A percentile compares a stretch with the other conserved stretches of the same genome.
Conservation (phyloP, 2,113 vertebrate species). For the Vimba vimba region DNA sequence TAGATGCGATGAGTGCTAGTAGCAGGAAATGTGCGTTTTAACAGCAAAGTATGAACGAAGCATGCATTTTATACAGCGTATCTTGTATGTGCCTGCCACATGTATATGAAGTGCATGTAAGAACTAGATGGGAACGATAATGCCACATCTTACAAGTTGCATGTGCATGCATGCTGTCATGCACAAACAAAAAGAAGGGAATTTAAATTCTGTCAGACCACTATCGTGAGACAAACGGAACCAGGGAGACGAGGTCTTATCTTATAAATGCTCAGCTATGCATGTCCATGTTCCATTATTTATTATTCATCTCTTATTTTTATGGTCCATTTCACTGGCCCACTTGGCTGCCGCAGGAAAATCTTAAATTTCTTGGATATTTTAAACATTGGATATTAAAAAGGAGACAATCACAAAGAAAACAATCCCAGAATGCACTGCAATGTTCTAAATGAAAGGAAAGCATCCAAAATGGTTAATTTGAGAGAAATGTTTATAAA, state of each 20-base stretch:
- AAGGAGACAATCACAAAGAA: too few species aligned
- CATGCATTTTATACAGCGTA: not conserved
- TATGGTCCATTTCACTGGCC: slow-evolving; percentile 20
- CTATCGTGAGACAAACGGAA: too few species aligned
- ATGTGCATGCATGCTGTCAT: not conserved
- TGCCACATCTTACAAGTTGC: not conserved
- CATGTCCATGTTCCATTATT: slow-evolving; percentile 11
- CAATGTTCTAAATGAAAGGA: too few species aligned
- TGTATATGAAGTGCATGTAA: not conserved
- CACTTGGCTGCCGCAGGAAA: not conserved
- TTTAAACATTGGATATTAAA: not conserved
- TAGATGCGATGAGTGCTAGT: not conserved
- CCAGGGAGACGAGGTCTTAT: too few species aligned
- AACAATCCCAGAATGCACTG: too few species aligned
- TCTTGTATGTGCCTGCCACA: slow-evolving; percentile 5
- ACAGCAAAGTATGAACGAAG: not conserved
- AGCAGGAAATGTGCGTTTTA: not conserved
- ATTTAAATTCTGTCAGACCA: not conserved
- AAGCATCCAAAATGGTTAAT: too few species aligned
- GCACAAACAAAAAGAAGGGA: not conserved
- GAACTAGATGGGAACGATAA: not conserved
- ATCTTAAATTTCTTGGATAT: slow-evolving; percentile 16
- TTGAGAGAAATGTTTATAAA: too few species aligned
- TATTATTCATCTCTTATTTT: slow-evolving; percentile 8
- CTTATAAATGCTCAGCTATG: not conserved